A percentile compares a stretch with the other conserved stretches of the same genome.
Evolutionary conservation across 2,113 vertebrate genomes (phyloP).

Genomic region (Maccullochella peelii): DNA sequence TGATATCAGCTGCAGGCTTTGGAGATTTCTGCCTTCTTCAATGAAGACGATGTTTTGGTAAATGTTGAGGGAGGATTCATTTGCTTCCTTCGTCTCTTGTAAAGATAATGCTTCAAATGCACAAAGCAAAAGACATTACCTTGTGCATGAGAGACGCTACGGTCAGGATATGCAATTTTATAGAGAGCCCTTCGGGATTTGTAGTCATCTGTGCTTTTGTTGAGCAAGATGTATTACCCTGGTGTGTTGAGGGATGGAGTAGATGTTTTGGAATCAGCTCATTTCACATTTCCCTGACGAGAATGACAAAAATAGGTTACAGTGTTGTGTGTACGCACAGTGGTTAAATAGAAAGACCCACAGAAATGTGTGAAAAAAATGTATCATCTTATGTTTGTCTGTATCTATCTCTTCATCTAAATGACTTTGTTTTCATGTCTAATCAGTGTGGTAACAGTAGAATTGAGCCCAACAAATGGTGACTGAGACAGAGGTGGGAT

Average conservation of each 20-base stretch:
- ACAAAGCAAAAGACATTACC: slow-evolving; percentile 31
- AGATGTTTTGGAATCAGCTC: slow-evolving; percentile 56
- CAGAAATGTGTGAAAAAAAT: background rate
- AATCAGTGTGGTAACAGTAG: background rate
- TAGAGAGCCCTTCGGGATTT: slow-evolving; percentile 59
- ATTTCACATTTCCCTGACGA: slow-evolving; percentile 49
- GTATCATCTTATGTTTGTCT: background rate
- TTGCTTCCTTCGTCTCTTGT: slow-evolving; percentile 31
- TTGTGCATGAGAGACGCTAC: background rate
- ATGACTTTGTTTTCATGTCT: slow-evolving; percentile 20
- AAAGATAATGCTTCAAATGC: slow-evolving; percentile 51
- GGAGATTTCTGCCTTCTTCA: slow-evolving; percentile 32
- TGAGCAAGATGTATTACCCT: slow-evolving; percentile 57
- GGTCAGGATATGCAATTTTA: slow-evolving; percentile 57
- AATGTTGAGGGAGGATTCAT: slow-evolving; percentile 49
- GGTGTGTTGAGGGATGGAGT: slow-evolving; percentile 41
- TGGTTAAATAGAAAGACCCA: slow-evolving; percentile 14
- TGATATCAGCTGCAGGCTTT: slow-evolving; percentile 39
- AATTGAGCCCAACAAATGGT: slow-evolving; percentile 11
- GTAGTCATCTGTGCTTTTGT: slow-evolving; percentile 63
- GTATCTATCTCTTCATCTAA: background rate
- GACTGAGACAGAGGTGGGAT: slow-evolving; percentile 25
- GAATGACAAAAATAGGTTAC: slow-evolving; percentile 43
- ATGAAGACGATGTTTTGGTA: slow-evolving; percentile 37
- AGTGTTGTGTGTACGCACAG: background rate